Evolutionary conservation across 1,140 invertebrate genomes (phyloP), one percentile per base, ranked within the genome.

Genomic region (Asobara japonica): DNA sequence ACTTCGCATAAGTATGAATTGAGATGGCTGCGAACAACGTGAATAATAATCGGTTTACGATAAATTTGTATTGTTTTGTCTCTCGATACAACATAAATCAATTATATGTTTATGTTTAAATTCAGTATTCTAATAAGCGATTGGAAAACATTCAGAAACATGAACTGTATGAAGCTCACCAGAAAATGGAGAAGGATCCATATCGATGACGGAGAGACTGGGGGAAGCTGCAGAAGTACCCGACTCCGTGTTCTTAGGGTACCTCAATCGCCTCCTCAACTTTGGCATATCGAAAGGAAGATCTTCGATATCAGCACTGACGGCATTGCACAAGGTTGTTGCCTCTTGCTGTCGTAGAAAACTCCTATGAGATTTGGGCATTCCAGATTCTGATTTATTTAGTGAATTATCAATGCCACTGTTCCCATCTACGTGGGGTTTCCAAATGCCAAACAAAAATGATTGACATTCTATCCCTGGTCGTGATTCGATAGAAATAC

Each of bases 271-370:
- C 30, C 94, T 89, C 64, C 94, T 88, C 41, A 96, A 84, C 85
- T 96, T 96, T 11, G 95, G 94, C 94, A 96, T 96, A 82, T 96
- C 95, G 80, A 96, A 96, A 16, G 95, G 94, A 72, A 96, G 88
- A 78, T 95, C 91, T 56, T 91, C 89, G 1, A 95, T 86, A 79
- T 95, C 94, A 10, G 94, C 92, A 5, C 91, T 93, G 2, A 91
- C 93, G 20, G 91, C 90, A 76, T 92, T 93, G 36, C 91, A 90
- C 13, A 92, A 92, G 31, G 92, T 93, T 48, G 90, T 91, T 7
- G 89, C 89, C 38, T 90, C 89, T 75, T 91, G 86, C 51, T 87
- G 83, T 79, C 86, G 81, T 16, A 87, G 79, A 18, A 87, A 83
- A 73, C 93, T 89, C 82, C 92, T 90, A 56, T 94, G 89, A 48